These are phyloP conservation scores for Tryphoninae sp. DNA, from an alignment of 2,888 invertebrate genomes.

Conservation along the genomic window DNA sequence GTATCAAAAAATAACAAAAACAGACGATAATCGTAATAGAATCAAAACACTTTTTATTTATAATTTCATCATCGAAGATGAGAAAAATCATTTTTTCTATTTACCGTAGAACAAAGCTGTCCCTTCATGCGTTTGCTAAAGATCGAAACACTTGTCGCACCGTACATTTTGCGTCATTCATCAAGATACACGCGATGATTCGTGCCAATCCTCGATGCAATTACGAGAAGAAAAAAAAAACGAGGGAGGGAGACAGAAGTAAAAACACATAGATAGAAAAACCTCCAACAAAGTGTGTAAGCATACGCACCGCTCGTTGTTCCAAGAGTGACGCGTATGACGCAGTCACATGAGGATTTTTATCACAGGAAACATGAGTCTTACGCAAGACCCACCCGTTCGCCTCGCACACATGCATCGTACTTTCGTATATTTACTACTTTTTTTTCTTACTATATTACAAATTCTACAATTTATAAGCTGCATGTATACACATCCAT, in stretches of 20 bases:
- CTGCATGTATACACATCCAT: not conserved
- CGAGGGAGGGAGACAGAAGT: not conserved
- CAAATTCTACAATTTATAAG: not conserved
- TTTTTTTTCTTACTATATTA: slow-evolving; percentile 19
- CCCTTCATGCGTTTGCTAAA: not conserved
- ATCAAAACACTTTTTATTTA: not conserved
- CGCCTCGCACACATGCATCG: slow-evolving; percentile 1
- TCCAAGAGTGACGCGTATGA: slow-evolving; percentile 36
- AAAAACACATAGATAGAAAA: slow-evolving; percentile 2
- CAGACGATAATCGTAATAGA: not conserved
- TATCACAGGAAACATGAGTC: slow-evolving; percentile 61
- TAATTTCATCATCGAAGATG: not conserved
- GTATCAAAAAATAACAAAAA: not conserved
- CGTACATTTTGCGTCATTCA: slow-evolving; percentile 40
- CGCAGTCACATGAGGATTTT: slow-evolving; percentile 49
- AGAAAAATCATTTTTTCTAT: not conserved
- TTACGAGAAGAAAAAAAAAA: slow-evolving; percentile 18
- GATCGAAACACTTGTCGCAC: not conserved
- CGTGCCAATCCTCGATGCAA: slow-evolving; percentile 12
- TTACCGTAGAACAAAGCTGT: not conserved
- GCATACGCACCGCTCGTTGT: slow-evolving; percentile 26
- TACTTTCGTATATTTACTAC: slow-evolving; percentile 22
- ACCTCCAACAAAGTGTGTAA: slow-evolving; percentile 27
- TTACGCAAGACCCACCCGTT: slow-evolving; percentile 50
- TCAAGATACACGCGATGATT: slow-evolving; percentile 43